Evolutionary conservation across 2,113 vertebrate species (phyloP), one percentile per base, ranked within the genome.

Genomic region (Larimichthys crocea): DNA sequence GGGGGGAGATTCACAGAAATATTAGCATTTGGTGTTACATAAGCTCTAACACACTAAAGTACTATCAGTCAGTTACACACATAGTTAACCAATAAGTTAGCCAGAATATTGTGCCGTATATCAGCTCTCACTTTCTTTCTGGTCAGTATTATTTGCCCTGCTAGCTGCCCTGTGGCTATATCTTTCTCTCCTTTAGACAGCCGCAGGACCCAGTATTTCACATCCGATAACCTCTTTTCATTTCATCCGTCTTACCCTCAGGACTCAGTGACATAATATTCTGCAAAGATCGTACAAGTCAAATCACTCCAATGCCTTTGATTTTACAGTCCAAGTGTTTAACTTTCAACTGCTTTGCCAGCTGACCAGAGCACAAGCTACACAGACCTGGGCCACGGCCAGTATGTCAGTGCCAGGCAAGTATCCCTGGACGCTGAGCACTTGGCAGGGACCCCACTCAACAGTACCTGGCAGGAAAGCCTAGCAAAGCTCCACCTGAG

Each of bases 261-360:
- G 53, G 60, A 84, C 63, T 67, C 9, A 0, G 72, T 85, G 82
- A 83, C 86, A 85, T 87, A 79, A 88, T 83, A 86, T 84, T 78
- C 67, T 64, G 65, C 70, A 74, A 89, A 86, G 82, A 89, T 78
- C n/a, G 49, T 52, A 81, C 65, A 82, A 85, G 89, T 88, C 74
- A 78, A 86, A 89, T 87, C 74, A 57, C 79, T 87, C 81, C 79
- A 68, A n/a, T 65, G 63, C 67, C 78, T 91, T 83, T 86, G 79
- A 92, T 92, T 88, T 87, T 72, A 84, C 88, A 79, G 82, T 86
- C 82, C 88, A 87, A 87, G 86, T 86, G 82, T 92, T 91, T 86
- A 91, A 87, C 87, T 84, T 84, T 74, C 74, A 82, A 52, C 78
- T 46, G 77, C 69, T 70, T 61, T 90, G 89, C 93, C 89, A 90